Evolutionary conservation across 2,888 invertebrate genomes (phyloP).

Genomic region (Cryptophagus acutangulus): DNA sequence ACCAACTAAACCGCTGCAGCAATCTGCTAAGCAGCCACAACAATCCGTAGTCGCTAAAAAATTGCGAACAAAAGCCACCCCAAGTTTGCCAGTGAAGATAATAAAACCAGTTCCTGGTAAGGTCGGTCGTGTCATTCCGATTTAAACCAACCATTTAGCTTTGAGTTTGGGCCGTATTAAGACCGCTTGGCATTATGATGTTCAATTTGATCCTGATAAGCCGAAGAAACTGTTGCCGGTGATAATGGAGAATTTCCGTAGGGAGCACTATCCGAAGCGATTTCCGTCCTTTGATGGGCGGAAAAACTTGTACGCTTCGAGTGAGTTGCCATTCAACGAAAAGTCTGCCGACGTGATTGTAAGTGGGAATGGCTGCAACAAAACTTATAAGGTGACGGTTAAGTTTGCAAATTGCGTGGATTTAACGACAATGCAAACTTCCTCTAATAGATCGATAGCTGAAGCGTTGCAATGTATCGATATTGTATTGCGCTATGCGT

Average conservation of each 20-base stretch:
- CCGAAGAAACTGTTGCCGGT: slow-evolving; percentile 59
- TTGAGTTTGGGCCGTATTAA: slow-evolving; percentile 35
- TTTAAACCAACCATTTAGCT: slow-evolving; percentile 61
- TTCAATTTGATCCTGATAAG: slow-evolving; percentile 62
- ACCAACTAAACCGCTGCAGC: slow-evolving; percentile 9
- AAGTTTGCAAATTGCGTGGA: slow-evolving; percentile 55
- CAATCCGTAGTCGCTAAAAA: no score
- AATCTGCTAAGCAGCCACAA: no score
- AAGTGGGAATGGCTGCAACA: slow-evolving; percentile 22
- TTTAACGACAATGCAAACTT: slow-evolving; percentile 31
- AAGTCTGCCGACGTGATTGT: slow-evolving; percentile 1
- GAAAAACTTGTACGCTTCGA: slow-evolving; percentile 59
- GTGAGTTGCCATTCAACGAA: slow-evolving; percentile 50
- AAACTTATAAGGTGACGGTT: slow-evolving; percentile 47
- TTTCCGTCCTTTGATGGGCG: slow-evolving; percentile 69
- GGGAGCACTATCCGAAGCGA: slow-evolving; percentile 44
- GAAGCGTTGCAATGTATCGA: slow-evolving; percentile 76
- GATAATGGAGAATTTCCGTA: slow-evolving; percentile 42
- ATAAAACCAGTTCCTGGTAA: slow-evolving; percentile 36
- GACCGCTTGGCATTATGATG: slow-evolving; percentile 74
- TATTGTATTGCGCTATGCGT: slow-evolving; percentile 69
- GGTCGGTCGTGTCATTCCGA: slow-evolving; percentile 41
- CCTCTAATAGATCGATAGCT: slow-evolving; percentile 47
- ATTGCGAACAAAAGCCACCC: no score
- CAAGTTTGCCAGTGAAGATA: background rate